These are phyloP conservation scores for Tachysurus vachellii DNA, from an alignment of 2,113 vertebrate genomes.

Conservation along the genomic window DNA sequence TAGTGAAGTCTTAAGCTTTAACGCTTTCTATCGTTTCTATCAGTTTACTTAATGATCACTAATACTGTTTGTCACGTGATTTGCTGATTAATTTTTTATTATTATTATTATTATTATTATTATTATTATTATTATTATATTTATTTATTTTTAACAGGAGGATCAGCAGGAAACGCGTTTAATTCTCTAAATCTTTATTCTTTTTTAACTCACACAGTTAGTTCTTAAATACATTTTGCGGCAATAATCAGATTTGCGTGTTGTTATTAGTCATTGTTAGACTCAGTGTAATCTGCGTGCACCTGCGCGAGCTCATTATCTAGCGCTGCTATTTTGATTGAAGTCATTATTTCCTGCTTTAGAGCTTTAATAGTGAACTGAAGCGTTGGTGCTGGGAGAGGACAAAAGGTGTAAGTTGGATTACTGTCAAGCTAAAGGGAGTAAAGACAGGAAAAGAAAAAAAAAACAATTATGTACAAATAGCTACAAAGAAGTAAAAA, in stretches of 20 bases:
- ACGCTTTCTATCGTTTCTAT: background rate
- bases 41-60: conserved; percentile 68
- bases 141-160: conserved; percentile 45
- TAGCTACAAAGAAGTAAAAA: conserved; percentile 67
- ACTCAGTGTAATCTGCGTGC: conserved; percentile 37
- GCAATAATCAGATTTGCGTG: conserved; percentile 52
- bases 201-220: background rate
- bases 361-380: conserved; percentile 72
- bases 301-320: conserved; percentile 60
- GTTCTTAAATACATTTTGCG: background rate
- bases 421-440: conserved; percentile 67
- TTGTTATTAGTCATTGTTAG: conserved; percentile 43
- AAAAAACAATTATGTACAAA: conserved; percentile 65
- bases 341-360: conserved; percentile 71
- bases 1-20: background rate
- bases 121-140: too few relatives aligned
- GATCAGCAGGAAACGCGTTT: conserved; percentile 56
- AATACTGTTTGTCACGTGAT: conserved; percentile 53
- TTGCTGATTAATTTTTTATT: conserved; percentile 62
- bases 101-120: too few relatives aligned
- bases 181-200: conserved; percentile 57
- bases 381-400: conserved; percentile 62
- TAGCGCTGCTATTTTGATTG: conserved; percentile 65
- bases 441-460: conserved; percentile 30
- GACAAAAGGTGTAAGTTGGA: conserved; percentile 71